Evolutionary conservation across 2,113 vertebrate species (phyloP).

Genomic region (Strigops habroptila): DNA sequence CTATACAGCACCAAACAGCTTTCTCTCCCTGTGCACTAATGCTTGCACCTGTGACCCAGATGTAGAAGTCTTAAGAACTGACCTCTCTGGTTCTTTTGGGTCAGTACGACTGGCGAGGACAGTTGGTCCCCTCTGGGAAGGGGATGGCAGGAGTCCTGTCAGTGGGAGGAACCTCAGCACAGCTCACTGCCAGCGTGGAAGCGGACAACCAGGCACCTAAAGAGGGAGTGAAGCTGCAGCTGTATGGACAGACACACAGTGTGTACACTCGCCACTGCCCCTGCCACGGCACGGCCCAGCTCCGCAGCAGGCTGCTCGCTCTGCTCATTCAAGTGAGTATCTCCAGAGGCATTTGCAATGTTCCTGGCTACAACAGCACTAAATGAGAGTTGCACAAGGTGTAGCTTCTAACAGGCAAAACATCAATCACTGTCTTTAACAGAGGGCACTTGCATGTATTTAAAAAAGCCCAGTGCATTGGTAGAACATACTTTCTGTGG

Average conservation of each 20-base stretch:
- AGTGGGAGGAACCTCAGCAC: not conserved
- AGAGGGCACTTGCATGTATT: not conserved
- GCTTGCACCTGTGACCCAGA: not conserved
- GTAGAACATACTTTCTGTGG: not conserved
- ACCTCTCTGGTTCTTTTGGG: not conserved
- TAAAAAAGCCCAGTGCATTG: not conserved
- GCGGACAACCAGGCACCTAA: not conserved
- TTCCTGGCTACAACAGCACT: fast-evolving
- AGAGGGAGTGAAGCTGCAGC: constrained; percentile 38
- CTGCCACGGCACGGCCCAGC: not conserved
- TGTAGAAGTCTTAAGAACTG: not conserved
- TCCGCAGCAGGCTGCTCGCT: constrained; percentile 12
- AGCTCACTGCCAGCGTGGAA: not conserved
- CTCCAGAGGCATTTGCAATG: not conserved
- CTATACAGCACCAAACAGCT: not conserved
- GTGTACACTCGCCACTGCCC: not conserved
- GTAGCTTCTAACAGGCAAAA: not conserved
- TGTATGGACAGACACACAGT: not conserved
- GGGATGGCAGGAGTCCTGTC: constrained; percentile 19
- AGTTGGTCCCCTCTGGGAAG: not conserved
- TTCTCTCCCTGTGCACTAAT: not conserved
- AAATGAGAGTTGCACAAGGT: not conserved
- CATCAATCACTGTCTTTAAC: not conserved
- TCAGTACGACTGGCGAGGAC: constrained; percentile 45
- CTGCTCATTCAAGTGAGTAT: not conserved